Conservation (phyloP, 2,888 invertebrate species). For the Pammene fasciana region DNA sequence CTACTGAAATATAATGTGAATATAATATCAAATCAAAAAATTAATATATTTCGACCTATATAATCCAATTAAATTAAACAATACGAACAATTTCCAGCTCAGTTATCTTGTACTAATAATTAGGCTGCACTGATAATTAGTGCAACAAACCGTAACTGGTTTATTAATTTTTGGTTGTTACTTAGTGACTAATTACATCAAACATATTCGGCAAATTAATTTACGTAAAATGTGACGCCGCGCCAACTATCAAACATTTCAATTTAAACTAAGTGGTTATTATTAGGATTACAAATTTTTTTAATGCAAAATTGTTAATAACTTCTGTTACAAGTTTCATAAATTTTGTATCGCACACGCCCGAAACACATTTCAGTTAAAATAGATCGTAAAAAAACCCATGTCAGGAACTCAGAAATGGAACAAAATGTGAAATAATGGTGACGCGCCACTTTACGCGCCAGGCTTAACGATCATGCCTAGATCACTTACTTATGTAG, state of each 20-base stretch:
- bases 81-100: no score
- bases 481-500: slow-evolving; percentile 3
- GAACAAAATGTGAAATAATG: slow-evolving; percentile 52
- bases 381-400: slow-evolving; percentile 43
- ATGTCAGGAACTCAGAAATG: slow-evolving; percentile 51
- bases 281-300: slow-evolving; percentile 1
- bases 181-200: not conserved
- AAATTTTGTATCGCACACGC: slow-evolving; percentile 17
- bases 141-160: no score
- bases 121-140: no score
- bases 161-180: no score
- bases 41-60: no score
- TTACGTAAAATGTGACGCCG: not conserved
- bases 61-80: no score
- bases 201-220: not conserved
- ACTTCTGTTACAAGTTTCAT: not conserved
- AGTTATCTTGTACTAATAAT: no score
- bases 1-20: no score
- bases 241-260: not conserved
- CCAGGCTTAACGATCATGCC: slow-evolving; percentile 57
- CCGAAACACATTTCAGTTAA: slow-evolving; percentile 23
- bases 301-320: not conserved
- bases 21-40: no score
- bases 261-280: not conserved
- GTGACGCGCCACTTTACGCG: slow-evolving; percentile 65